Conservation (phyloP, 2,888 invertebrate genomes). For the Cancer borealis region DNA sequence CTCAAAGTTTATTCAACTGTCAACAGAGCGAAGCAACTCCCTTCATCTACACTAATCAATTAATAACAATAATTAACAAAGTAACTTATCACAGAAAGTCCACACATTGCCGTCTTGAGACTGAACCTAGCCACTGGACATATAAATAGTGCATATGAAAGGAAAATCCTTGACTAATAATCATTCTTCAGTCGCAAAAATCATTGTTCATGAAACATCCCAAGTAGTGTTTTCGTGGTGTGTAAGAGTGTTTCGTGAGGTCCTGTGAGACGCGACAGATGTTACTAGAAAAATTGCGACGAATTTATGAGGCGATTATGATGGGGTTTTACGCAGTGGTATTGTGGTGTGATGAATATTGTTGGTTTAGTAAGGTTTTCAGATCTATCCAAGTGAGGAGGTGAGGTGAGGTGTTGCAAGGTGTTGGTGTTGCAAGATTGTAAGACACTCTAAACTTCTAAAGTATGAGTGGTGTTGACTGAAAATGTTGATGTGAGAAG, state of each 20-base stretch:
- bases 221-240: neutral
- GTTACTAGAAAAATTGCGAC: neutral
- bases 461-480: neutral
- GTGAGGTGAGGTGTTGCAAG: neutral
- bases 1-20: neutral
- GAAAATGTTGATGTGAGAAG: neutral
- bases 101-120: neutral
- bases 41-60: neutral
- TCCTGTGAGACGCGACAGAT: neutral
- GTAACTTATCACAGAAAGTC: neutral
- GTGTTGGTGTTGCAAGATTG: neutral
- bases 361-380: neutral
- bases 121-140: neutral
- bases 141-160: neutral
- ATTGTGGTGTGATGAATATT: neutral
- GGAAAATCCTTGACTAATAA: neutral
- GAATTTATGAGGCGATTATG: neutral
- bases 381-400: neutral
- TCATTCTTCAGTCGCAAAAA: neutral
- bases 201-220: neutral
- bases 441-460: neutral
- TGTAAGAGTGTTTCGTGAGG: neutral
- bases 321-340: neutral
- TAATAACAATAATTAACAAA: constrained; percentile 41
- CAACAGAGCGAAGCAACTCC: neutral